Evolutionary conservation across 1,140 invertebrate species (phyloP).

Genomic region (Heterodera carotae): DNA sequence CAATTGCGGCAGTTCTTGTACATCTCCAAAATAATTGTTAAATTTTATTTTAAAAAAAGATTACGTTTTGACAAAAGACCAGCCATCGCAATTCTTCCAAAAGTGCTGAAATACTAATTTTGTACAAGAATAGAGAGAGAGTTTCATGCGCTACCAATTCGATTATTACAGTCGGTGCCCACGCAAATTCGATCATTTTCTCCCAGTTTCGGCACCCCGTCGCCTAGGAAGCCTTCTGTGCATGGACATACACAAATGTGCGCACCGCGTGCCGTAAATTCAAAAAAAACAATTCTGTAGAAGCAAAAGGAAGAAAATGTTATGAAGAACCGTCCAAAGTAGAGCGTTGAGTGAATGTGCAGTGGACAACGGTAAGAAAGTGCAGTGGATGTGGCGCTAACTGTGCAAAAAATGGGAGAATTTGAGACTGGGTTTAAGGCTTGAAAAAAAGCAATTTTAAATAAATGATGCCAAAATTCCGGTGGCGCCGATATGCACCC

Average conservation of each 20-base stretch:
- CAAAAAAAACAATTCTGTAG: conserved; percentile 3
- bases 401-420: conserved; percentile 5
- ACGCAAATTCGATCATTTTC: conserved; percentile 54
- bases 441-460: background rate
- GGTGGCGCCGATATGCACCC: no score
- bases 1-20: conserved; percentile 54
- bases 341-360: conserved; percentile 52
- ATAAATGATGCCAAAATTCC: background rate
- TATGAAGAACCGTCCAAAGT: conserved; percentile 10
- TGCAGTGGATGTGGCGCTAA: background rate
- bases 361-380: conserved; percentile 56
- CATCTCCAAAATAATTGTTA: conserved; percentile 48
- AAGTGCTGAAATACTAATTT: conserved; percentile 30
- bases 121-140: background rate
- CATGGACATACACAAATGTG: conserved; percentile 60
- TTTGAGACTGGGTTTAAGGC: background rate
- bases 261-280: conserved; percentile 33
- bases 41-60: conserved; percentile 27
- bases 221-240: conserved; percentile 62
- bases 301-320: background rate
- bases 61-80: conserved; percentile 61
- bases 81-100: conserved; percentile 64
- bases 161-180: conserved; percentile 63
- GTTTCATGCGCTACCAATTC: conserved; percentile 47
- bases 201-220: conserved; percentile 54